These are phyloP conservation scores for Apocrypta bakeri DNA, from an alignment of 1,140 invertebrate species.

Conservation along the genomic window DNA sequence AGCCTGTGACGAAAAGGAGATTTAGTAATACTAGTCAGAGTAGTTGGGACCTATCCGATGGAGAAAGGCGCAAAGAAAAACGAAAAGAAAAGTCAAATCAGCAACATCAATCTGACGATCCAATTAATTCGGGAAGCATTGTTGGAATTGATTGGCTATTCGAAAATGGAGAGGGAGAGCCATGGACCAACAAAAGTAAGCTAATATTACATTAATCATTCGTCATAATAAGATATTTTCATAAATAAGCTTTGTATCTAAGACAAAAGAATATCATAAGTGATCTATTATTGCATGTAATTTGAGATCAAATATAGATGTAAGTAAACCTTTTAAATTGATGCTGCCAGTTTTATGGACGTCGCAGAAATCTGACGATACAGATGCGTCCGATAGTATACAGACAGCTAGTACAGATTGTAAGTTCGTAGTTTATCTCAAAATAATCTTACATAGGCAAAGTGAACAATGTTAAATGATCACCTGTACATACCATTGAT, in stretches of 20 bases:
- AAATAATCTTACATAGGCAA: conserved; percentile 26
- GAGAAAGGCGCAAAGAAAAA: conserved; percentile 63
- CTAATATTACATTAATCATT: conserved; percentile 37
- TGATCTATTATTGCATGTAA: not conserved
- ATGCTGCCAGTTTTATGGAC: conserved; percentile 73
- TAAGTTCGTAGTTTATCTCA: conserved; percentile 61
- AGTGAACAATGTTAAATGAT: not conserved
- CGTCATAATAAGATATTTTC: too few species aligned
- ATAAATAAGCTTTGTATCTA: too few species aligned
- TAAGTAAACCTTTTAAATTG: conserved; percentile 57
- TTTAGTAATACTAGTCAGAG: conserved; percentile 71
- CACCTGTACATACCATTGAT: conserved; percentile 4
- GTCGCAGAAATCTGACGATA: conserved; percentile 73
- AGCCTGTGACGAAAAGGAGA: conserved; percentile 60
- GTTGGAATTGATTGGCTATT: conserved; percentile 76
- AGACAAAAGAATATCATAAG: not conserved
- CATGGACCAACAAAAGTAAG: conserved; percentile 73
- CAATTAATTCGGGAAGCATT: conserved; percentile 66
- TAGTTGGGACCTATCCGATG: conserved; percentile 69
- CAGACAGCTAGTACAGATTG: conserved; percentile 72
- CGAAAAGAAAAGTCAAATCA: conserved; percentile 60
- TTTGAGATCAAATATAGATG: not conserved
- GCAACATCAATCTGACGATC: conserved; percentile 61
- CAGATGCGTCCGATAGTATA: conserved; percentile 72
- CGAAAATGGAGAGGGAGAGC: conserved; percentile 69